Evolutionary conservation across 1,140 invertebrate species (phyloP).

Genomic region (Listronotus bonariensis): DNA sequence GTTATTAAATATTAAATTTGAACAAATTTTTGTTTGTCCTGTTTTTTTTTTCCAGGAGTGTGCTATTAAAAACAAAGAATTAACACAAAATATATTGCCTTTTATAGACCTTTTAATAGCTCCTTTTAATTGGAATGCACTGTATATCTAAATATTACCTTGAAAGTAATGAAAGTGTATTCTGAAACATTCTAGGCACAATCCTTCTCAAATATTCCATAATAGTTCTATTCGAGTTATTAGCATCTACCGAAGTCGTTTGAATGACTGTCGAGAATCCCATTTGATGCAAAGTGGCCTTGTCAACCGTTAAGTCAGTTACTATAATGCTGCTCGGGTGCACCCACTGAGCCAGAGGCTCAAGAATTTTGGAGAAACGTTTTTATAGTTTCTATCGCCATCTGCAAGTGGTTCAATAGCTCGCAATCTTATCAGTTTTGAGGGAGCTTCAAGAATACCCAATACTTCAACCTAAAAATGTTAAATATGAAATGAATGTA

Average conservation of each 20-base stretch:
- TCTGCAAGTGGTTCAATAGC: constrained; percentile 81
- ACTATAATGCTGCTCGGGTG: constrained; percentile 75
- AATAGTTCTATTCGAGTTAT: constrained; percentile 73
- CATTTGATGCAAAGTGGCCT: constrained; percentile 72
- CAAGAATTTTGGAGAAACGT: constrained; percentile 76
- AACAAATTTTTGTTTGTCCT: too few species aligned
- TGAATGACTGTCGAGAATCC: constrained; percentile 78
- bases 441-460: constrained; percentile 76
- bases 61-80: too few species aligned
- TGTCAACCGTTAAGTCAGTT: constrained; percentile 83
- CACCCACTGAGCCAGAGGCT: constrained; percentile 77
- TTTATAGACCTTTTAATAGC: too few species aligned
- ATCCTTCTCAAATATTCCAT: constrained; percentile 87
- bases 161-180: constrained; percentile 80
- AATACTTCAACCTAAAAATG: constrained; percentile 73
- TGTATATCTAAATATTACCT: constrained; percentile 80
- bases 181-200: constrained; percentile 89
- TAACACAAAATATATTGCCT: too few species aligned
- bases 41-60: too few species aligned
- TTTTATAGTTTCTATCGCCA: constrained; percentile 77
- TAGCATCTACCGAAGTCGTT: constrained; percentile 65
- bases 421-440: constrained; percentile 74
- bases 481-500: background rate
- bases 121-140: too few species aligned
- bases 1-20: too few species aligned